Percentiles rank a stretch among this genome's conserved stretches.
phyloP scores from a whole-genome alignment of 2,113 vertebrate species.

The Cyanistes caeruleus region DNA sequence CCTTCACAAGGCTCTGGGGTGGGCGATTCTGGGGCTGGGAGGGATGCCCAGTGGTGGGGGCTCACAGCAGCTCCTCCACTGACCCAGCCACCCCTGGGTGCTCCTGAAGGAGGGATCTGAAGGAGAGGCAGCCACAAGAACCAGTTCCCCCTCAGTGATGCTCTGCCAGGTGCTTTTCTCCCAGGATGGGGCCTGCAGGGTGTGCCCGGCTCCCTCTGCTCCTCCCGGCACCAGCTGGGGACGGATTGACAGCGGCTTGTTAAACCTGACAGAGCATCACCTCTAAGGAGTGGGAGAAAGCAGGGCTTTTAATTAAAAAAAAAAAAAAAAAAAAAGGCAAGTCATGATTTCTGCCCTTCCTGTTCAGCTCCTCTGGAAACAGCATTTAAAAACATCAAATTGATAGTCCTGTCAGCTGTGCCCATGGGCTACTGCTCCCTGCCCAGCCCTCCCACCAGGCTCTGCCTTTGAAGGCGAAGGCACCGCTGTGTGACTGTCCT shows the following conservation, averaged over 20 bases:
- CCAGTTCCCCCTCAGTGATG: fast-evolving
- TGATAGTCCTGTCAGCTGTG: constrained; percentile 47
- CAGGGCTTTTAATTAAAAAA: constrained; percentile 5
- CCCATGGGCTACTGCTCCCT: constrained; percentile 59
- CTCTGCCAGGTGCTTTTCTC: not conserved
- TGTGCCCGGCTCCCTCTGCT: not conserved
- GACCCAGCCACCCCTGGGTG: fast-evolving
- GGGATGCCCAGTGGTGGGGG: not conserved
- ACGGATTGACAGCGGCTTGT: not conserved
- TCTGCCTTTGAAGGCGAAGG: constrained; percentile 45
- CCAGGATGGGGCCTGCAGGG: not conserved
- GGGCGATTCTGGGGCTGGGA: not conserved
- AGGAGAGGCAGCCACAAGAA: not conserved
- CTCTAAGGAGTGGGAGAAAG: not conserved
- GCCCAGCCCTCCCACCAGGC: constrained; percentile 33
- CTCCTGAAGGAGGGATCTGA: not conserved
- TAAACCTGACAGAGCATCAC: constrained; percentile 42
- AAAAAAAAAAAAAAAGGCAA: not conserved
- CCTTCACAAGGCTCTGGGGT: fast-evolving
- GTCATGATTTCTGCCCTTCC: constrained; percentile 17
- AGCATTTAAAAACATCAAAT: constrained; percentile 10
- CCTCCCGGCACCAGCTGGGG: not conserved
- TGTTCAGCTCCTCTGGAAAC: not conserved
- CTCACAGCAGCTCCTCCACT: not conserved
- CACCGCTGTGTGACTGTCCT: not conserved